Evolutionary conservation across 2,113 vertebrate species (phyloP).

Genomic region (Mustela lutreola): DNA sequence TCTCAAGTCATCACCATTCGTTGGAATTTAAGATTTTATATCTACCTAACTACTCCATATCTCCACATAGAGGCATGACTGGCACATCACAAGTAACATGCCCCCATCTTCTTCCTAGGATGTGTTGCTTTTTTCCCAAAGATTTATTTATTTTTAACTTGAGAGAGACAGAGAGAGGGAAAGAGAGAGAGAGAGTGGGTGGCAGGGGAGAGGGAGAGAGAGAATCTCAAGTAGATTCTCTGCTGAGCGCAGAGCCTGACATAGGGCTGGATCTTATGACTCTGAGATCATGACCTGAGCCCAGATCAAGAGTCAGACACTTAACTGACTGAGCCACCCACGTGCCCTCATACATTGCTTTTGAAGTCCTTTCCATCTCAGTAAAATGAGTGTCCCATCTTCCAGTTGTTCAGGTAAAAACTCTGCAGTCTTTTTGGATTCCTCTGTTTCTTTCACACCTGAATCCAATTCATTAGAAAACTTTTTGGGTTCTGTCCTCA

Average conservation of each 20-base stretch:
- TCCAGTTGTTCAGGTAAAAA: conserved; percentile 10
- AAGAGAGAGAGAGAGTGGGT: too few species aligned
- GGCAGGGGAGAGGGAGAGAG: not conserved
- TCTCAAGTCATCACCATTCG: not conserved
- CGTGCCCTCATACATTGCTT: not conserved
- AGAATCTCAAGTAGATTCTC: not conserved
- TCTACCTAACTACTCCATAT: not conserved
- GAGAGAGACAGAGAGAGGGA: not conserved
- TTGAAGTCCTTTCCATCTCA: not conserved
- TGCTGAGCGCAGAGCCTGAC: not conserved
- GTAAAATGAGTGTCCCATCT: not conserved
- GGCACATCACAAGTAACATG: not conserved
- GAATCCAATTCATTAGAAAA: conserved; percentile 31
- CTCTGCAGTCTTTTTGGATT: not conserved
- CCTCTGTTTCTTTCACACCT: not conserved
- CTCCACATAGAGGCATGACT: not conserved
- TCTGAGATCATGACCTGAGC: not conserved
- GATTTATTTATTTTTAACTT: not conserved
- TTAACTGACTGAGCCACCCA: not conserved
- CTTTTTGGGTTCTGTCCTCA: not conserved
- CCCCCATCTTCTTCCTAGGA: not conserved
- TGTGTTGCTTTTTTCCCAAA: not conserved
- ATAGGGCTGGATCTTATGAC: not conserved
- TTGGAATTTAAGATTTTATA: not conserved
- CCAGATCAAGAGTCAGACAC: not conserved